Base-by-base conservation (phyloP, 2,888 invertebrate species). In the Orthosia incerta region DNA sequence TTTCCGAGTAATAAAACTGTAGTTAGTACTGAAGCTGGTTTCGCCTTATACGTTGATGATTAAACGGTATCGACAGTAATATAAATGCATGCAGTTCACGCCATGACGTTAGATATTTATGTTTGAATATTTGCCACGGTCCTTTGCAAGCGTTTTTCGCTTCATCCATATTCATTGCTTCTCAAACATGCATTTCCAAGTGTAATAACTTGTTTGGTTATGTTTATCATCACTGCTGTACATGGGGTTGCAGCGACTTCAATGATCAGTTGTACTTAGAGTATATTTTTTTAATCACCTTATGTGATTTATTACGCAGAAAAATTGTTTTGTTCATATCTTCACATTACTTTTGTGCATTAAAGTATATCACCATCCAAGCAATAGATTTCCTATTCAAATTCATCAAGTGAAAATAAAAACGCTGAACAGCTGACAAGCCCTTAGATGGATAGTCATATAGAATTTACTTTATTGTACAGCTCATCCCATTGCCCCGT, bases 121-220 rank as follows among this genome's bases (percentile, higher is more conserved):
- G 60, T 57, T 60, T 60, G 63, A 71, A 79, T 78, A 79, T 82
- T 79, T 71, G 61, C 80, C 57, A 31, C 55, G 61, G 67, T 59
- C 66, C 55, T 73, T 57, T 57, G 26, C 68, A 64, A 55, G 31
- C 63, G 56, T 82, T 67, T 66, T 71, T 82, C n/a, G 60, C 67
- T 79, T 74, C 74, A 71, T 81, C 39, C 79, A 79, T 81, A 81
- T 81, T 83, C 80, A 81, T 83, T 5, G 60, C 31, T 82, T 63
- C 57, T 65, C 57, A 74, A 79, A 83, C 74, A 68, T 81, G 67
- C 66, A 71, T 79, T 79, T 79, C 53, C 53, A 65, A 79, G 70
- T 67, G 56, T 71, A 79, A 67, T 73, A 82, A 82, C 70, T 73
- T 73, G 66, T 60, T 70, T 46, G 64, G 45, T 66, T 66, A 55